Conservation (phyloP, 2,797 vertebrate genomes). For the Bothrops alternatus region DNA sequence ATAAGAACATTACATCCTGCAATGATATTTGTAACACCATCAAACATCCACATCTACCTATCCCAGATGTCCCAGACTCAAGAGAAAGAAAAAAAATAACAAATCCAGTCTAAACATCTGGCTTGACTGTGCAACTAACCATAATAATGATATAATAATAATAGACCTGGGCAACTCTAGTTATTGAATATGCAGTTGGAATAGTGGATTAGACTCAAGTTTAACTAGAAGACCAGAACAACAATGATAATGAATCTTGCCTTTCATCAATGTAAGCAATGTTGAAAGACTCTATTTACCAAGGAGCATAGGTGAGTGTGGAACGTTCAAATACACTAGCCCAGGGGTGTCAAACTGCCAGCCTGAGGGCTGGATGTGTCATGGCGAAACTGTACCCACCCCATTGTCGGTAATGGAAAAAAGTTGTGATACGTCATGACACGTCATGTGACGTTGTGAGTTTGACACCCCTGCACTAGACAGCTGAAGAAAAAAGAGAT, state of each 20-base stretch:
- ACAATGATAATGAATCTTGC: background rate
- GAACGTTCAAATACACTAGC: background rate
- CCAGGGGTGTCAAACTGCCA: no score
- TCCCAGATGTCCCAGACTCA: background rate
- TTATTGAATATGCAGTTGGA: background rate
- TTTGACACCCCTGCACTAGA: background rate
- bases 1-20: background rate
- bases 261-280: background rate
- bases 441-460: no score
- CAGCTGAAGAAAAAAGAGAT: background rate
- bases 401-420: no score
- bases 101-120: background rate
- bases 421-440: no score
- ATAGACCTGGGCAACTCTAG: background rate
- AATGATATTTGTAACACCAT: background rate
- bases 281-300: background rate
- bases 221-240: background rate
- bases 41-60: background rate
- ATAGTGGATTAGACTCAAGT: background rate
- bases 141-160: background rate
- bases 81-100: background rate
- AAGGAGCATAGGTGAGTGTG: background rate
- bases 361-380: no score
- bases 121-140: background rate
- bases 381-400: no score